Percentiles rank a stretch among this genome's conserved stretches.
phyloP scores from a whole-genome alignment of 2,888 invertebrate species.

The Chaitophorus viminalis region DNA sequence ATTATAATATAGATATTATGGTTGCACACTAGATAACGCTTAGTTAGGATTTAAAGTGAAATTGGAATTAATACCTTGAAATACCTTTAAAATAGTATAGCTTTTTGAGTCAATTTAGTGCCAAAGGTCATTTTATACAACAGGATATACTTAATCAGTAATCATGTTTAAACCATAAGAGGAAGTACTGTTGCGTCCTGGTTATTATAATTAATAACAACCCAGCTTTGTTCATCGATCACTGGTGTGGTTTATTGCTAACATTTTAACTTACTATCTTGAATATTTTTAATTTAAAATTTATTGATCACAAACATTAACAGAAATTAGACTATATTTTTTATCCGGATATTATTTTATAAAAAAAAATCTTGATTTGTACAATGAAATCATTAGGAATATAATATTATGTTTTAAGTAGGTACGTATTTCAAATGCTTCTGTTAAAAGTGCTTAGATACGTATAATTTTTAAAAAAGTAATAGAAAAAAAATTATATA shows the following conservation, averaged over 20 bases:
- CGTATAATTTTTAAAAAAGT: no score
- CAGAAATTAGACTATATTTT: not conserved
- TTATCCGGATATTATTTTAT: no score
- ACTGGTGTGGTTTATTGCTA: not conserved
- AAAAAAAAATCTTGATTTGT: no score
- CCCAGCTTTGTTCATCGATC: not conserved
- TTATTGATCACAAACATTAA: not conserved
- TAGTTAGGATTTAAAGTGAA: not conserved
- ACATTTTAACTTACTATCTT: not conserved
- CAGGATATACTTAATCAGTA: no score
- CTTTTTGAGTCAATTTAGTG: not conserved
- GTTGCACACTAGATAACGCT: slow-evolving; percentile 10
- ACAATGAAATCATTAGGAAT: no score
- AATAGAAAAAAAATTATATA: no score
- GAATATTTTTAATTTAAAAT: not conserved
- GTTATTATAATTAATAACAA: slow-evolving; percentile 5
- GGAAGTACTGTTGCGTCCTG: not conserved
- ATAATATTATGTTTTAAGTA: no score
- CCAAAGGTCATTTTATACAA: not conserved
- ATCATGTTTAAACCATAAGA: not conserved
- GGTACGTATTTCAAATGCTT: no score
- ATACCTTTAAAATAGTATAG: no score
- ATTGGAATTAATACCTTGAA: slow-evolving; percentile 1
- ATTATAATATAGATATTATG: not conserved
- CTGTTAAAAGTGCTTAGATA: no score